Evolutionary conservation across 1,140 invertebrate species (phyloP), one percentile per base, ranked within the genome.

Genomic region (Phymorhynchus buccinoides): DNA sequence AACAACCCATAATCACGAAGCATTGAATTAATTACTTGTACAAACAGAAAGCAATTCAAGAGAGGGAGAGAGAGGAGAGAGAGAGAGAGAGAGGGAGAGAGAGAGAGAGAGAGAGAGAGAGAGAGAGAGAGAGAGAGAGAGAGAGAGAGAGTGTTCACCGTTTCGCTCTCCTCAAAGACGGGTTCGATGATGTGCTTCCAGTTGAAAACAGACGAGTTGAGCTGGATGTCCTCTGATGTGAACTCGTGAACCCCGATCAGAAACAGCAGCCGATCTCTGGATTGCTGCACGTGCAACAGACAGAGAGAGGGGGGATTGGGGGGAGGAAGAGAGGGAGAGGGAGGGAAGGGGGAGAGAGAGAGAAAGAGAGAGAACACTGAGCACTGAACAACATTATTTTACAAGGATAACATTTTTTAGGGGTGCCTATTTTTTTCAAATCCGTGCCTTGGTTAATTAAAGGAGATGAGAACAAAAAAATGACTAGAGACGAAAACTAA

Each of bases 111-210:
- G 39, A 7, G 39, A 37, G 18, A 41, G 39, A 32, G 35, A 2
- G 39, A n/a, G 30, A 37, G 41, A 37, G 30, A n/a, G 42, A 73
- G 14, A 42, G 27, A 68, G 44, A 44, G 84, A 18, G n/a, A 18
- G 48, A 52, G 48, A 52, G 48, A 52, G 48, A 52, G 12, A 52
- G 48, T 14, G 12, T 86, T 87, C 89, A 94, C 93, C 88, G 91
- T 88, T 82, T 93, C 92, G 87, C 93, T 93, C 30, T 88, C 78
- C 87, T 94, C 93, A 89, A 94, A 94, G 6, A 93, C 88, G 37
- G 92, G 91, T 52, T 91, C 90, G 84, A 94, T 93, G 52, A 87
- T 87, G n/a, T 89, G 88, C 6, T 92, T 92, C 92, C 93, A 93
- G 18, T 90, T 92, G 35, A 94, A 89, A 30, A 92, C 90, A 73